A percentile compares a stretch with the other conserved stretches of the same genome.
Evolutionary conservation across 1,140 invertebrate genomes (phyloP).

Genomic region (Drosophila willistoni): DNA sequence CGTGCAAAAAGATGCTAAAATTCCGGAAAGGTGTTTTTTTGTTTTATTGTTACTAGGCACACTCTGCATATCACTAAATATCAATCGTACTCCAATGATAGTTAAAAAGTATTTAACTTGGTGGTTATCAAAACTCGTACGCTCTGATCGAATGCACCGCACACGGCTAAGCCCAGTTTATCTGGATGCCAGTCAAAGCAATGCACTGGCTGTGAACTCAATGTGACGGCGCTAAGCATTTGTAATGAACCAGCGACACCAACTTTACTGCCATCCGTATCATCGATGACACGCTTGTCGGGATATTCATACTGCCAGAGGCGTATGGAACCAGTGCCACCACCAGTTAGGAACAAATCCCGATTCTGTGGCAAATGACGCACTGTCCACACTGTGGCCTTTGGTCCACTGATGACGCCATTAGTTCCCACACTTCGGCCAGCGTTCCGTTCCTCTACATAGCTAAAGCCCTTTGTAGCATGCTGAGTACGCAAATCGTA

Average conservation of each 20-base stretch:
- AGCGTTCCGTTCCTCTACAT: slow-evolving; percentile 87
- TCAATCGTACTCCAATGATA: not conserved
- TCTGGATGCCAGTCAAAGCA: slow-evolving; percentile 96
- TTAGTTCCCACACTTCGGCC: slow-evolving; percentile 82
- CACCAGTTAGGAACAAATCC: slow-evolving; percentile 96
- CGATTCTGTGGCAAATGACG: slow-evolving; percentile 96
- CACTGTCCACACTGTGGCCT: slow-evolving; percentile 94
- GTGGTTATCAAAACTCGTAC: slow-evolving; percentile 95
- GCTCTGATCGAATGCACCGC: slow-evolving; percentile 96
- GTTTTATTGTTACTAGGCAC: not conserved
- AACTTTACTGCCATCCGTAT: slow-evolving; percentile 88
- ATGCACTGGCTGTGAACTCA: slow-evolving; percentile 95
- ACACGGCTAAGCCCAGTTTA: slow-evolving; percentile 93
- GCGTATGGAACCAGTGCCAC: slow-evolving; percentile 93
- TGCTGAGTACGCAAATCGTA: slow-evolving; percentile 95
- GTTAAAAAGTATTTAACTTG: slow-evolving; percentile 89
- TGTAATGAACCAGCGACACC: slow-evolving; percentile 91
- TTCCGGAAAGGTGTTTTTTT: not conserved
- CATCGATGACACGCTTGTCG: slow-evolving; percentile 87
- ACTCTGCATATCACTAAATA: not conserved
- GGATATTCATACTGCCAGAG: slow-evolving; percentile 98
- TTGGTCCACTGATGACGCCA: slow-evolving; percentile 85
- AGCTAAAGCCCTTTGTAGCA: slow-evolving; percentile 93
- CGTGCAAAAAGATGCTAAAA: no score
- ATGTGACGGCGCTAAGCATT: slow-evolving; percentile 90